Percentiles rank a stretch among this genome's conserved stretches.
Conservation (phyloP, 2,113 vertebrate genomes). For the Chiloscyllium plagiosum region DNA sequence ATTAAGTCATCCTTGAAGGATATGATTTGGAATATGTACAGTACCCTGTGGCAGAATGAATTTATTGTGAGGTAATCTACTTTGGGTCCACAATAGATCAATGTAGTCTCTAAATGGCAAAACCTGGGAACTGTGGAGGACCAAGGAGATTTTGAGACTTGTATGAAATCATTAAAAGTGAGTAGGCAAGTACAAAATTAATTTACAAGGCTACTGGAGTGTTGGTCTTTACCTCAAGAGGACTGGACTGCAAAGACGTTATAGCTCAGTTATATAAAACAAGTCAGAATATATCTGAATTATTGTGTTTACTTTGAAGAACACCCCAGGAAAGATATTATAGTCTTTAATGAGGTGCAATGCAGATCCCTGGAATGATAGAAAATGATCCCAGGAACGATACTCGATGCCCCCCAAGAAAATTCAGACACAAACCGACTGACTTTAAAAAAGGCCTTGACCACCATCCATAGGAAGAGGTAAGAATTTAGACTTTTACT, state of each 20-base stretch:
- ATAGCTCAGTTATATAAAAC: background rate
- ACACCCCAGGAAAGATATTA: too few relatives aligned
- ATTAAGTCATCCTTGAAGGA: background rate
- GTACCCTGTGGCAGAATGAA: background rate
- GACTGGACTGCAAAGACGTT: background rate
- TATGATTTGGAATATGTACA: background rate
- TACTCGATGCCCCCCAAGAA: too few relatives aligned
- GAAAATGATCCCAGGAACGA: too few relatives aligned
- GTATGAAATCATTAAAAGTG: background rate
- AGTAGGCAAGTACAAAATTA: background rate
- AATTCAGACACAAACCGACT: too few relatives aligned
- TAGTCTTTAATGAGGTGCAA: too few relatives aligned
- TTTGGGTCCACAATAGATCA: background rate
- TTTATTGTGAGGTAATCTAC: background rate
- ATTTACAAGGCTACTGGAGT: background rate
- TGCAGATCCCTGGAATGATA: too few relatives aligned
- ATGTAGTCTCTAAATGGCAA: background rate
- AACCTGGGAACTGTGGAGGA: background rate
- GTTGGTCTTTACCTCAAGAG: background rate
- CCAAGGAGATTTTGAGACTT: background rate
- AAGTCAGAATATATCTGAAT: background rate
- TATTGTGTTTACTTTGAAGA: too few relatives aligned
- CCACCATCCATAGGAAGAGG: too few relatives aligned
- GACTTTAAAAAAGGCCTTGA: too few relatives aligned
- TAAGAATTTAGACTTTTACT: too few relatives aligned